Evolutionary conservation across 2,113 vertebrate species (phyloP).

Genomic region (Laterallus jamaicensis): DNA sequence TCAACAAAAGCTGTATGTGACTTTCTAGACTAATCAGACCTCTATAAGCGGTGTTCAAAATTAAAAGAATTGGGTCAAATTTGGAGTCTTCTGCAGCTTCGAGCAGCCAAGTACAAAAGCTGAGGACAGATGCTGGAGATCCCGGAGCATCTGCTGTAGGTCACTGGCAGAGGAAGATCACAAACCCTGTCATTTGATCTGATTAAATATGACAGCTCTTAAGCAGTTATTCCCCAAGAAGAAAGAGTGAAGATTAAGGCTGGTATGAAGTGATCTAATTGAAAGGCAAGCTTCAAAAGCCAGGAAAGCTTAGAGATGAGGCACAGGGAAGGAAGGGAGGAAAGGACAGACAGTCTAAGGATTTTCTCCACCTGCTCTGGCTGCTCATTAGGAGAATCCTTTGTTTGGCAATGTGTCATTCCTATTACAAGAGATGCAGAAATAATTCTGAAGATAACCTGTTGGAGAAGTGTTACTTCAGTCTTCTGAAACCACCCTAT

Average conservation of each 20-base stretch:
- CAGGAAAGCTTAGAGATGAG: neutral
- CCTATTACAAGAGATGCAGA: neutral
- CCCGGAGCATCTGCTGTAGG: constrained; percentile 1
- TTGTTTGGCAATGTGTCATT: neutral
- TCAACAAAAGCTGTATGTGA: neutral
- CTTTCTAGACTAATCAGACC: constrained; percentile 1
- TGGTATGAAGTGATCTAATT: constrained; percentile 50
- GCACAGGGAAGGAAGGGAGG: neutral
- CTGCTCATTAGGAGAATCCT: neutral
- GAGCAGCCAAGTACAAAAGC: neutral
- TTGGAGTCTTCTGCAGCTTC: neutral
- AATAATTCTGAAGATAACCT: neutral
- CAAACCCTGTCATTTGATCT: neutral
- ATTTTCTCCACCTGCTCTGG: neutral
- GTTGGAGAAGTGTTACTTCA: neutral
- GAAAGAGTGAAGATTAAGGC: constrained; percentile 44
- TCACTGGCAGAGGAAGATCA: neutral
- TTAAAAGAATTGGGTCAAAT: neutral
- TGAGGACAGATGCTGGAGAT: constrained; percentile 12
- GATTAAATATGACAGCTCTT: constrained; percentile 26
- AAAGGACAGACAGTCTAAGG: neutral
- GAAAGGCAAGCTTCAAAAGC: constrained; percentile 22
- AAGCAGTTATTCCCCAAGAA: constrained; percentile 23
- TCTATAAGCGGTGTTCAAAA: neutral
- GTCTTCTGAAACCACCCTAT: neutral